Evolutionary conservation across 2,797 vertebrate species (phyloP).

Genomic region (Eupleurogrammus muticus): DNA sequence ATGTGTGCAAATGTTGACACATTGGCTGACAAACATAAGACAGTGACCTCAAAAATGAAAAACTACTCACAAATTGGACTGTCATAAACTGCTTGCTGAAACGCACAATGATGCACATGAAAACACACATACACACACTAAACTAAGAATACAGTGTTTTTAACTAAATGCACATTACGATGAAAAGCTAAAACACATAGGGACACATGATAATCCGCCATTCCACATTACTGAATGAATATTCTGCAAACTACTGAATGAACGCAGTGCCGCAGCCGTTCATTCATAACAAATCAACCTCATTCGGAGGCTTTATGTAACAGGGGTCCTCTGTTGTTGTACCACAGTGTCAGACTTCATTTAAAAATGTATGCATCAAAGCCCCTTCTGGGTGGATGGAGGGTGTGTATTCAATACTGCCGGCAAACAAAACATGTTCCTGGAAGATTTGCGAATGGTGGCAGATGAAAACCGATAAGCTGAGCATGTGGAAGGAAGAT

Average conservation of each 20-base stretch:
- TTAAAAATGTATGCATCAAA: conserved; percentile 23
- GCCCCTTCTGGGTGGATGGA: not conserved
- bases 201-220: not conserved
- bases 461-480: conserved; percentile 12
- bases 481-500: not conserved
- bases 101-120: not conserved
- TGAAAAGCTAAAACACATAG: not conserved
- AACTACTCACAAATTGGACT: not conserved
- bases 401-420: conserved; percentile 24
- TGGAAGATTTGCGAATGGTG: conserved; percentile 16
- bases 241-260: not conserved
- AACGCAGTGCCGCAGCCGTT: not conserved
- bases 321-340: not conserved
- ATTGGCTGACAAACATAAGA: too few species aligned
- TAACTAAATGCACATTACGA: not conserved
- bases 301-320: conserved; percentile 4
- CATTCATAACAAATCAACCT: conserved; percentile 20
- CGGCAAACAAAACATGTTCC: not conserved
- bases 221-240: conserved; percentile 1
- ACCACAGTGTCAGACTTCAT: conserved; percentile 5
- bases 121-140: not conserved
- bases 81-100: too few species aligned
- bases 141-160: not conserved
- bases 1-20: not conserved
- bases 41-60: not conserved